Conservation (phyloP, 2,113 vertebrate species). For the Megaceryle torquata region DNA sequence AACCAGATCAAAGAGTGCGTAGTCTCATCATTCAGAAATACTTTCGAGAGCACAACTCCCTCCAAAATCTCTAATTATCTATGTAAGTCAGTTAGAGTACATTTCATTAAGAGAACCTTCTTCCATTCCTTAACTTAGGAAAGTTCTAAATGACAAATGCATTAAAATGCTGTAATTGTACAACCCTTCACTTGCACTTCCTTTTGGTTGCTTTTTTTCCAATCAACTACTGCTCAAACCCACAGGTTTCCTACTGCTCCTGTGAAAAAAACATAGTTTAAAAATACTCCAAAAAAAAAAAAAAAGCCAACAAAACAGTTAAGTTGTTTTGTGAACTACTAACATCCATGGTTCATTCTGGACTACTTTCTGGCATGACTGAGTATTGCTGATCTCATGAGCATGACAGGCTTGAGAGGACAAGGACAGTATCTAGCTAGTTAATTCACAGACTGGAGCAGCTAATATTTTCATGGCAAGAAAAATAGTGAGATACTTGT, state of each 20-base stretch:
- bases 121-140: not conserved
- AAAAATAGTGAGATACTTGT: no score
- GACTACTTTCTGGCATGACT: not conserved
- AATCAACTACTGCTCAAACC: not conserved
- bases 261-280: not conserved
- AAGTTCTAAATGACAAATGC: not conserved
- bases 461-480: no score
- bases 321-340: no score
- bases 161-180: not conserved
- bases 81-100: not conserved
- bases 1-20: not conserved
- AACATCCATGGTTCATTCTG: not conserved
- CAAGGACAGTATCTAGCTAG: no score
- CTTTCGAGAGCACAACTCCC: not conserved
- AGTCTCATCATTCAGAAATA: not conserved
- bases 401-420: fast-evolving
- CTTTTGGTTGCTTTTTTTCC: not conserved
- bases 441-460: no score
- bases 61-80: not conserved
- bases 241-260: not conserved
- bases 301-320: no score
- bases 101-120: not conserved
- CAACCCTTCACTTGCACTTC: not conserved
- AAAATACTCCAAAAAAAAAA: not conserved
- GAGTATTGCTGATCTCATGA: not conserved